Conservation (phyloP, 2,113 vertebrate genomes). For the Zapus hudsonius region DNA sequence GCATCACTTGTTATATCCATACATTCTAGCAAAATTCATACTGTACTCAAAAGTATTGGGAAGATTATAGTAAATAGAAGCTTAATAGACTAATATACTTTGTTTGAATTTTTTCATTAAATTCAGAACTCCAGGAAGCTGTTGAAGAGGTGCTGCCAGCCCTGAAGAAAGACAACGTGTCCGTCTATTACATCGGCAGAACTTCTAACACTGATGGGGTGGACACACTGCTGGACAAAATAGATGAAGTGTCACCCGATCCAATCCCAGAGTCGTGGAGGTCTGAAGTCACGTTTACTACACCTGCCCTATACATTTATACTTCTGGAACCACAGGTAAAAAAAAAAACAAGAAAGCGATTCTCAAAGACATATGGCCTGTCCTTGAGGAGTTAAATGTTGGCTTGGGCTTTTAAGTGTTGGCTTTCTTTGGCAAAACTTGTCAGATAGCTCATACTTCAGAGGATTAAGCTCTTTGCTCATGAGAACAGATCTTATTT, state of each 20-base stretch:
- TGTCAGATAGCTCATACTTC: constrained; percentile 47
- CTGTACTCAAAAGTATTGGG: constrained; percentile 12
- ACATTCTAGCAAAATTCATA: not conserved
- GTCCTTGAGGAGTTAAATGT: not conserved
- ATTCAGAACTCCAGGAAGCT: constrained; percentile 86
- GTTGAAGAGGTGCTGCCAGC: constrained; percentile 89
- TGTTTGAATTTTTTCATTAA: constrained; percentile 20
- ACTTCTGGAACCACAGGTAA: constrained; percentile 95
- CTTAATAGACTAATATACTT: constrained; percentile 4
- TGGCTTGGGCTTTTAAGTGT: constrained; percentile 33
- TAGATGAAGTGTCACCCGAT: constrained; percentile 84
- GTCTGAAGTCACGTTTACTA: constrained; percentile 86
- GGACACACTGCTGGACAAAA: constrained; percentile 86
- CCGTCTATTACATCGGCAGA: constrained; percentile 87
- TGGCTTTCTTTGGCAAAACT: constrained; percentile 50
- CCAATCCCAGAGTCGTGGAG: constrained; percentile 85
- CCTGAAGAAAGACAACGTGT: constrained; percentile 85
- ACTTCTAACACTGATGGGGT: constrained; percentile 84
- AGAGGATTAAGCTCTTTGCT: constrained; percentile 44
- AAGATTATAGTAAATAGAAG: not conserved
- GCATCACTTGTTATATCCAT: not conserved
- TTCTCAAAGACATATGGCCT: not conserved
- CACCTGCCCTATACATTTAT: constrained; percentile 91
- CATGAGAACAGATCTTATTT: constrained; percentile 58
- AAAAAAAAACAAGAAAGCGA: constrained; percentile 48